Evolutionary conservation across 2,797 vertebrate genomes (phyloP), one percentile per base, ranked within the genome.

Genomic region (Mycteria americana): DNA sequence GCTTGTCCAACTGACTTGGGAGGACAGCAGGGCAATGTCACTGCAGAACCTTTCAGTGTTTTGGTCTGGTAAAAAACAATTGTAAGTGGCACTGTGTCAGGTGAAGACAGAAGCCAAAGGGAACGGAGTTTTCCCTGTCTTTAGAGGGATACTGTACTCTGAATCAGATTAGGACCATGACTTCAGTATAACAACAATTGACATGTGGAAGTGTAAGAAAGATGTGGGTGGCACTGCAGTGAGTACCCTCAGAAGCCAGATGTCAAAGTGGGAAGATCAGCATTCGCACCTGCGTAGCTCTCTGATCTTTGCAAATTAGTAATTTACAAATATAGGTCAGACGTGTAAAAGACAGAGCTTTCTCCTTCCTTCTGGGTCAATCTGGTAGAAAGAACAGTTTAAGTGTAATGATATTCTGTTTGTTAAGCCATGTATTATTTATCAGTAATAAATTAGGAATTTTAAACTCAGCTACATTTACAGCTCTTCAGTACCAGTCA

Each of bases 401-500:
- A 90, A 93, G 30, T 83, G 67, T 91, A 96, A 68, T 0, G 4
- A 2, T 75, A 53, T 78, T 92, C 79, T 97, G 70, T 80, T 94
- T 97, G 90, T 93, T 96, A 96, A 93, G 14, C 70, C 37, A 97
- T 97, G 87, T 94, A 97, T 98, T 96, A 97, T 96, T 97, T 97
- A 98, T 96, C 80, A 96, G 79, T 50, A 97, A 92, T 97, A 90
- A 96, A 97, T 97, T 91, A 89, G 41, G 72, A 92, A 95, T 96
- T 95, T 97, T 94, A 96, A 96, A 90, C 80, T 95, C 74, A 91
- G 57, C 77, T 89, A 90, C 94, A 85, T 83, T 88, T 95, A 85
- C 89, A 89, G 7, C 72, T 87, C 93, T 96, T 85, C 90, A 93
- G 89, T 81, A 93, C 83, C 27, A 91, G 83, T 89, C 91, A 97